Conservation (phyloP, 2,888 invertebrate genomes). For the Athrips mouffetella region DNA sequence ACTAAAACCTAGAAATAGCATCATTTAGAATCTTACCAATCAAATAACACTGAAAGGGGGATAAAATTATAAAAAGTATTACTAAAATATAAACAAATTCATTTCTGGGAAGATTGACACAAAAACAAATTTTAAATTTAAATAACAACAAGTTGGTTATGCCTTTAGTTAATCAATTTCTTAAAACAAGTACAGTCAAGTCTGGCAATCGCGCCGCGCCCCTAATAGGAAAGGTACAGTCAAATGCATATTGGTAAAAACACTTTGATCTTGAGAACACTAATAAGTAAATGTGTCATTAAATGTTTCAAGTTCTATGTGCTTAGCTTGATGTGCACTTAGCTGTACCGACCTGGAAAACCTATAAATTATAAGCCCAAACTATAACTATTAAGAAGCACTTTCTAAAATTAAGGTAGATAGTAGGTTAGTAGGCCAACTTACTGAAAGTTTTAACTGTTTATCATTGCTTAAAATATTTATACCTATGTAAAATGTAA, state of each 20-base stretch:
- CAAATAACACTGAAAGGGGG: not conserved
- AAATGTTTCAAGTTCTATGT: no score
- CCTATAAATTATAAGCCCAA: not conserved
- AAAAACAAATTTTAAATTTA: not conserved
- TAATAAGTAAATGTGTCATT: no score
- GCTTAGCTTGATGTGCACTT: no score
- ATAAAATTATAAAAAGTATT: slow-evolving; percentile 1
- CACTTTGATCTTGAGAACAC: no score
- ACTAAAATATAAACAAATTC: slow-evolving; percentile 1
- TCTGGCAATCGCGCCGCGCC: no score
- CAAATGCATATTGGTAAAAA: no score
- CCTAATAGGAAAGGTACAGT: no score
- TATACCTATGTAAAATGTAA: no score
- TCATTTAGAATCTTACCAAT: not conserved
- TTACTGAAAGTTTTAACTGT: slow-evolving; percentile 19
- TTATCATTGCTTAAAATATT: no score
- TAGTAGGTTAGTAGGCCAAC: slow-evolving; percentile 33
- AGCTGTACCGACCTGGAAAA: not conserved
- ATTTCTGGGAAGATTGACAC: not conserved
- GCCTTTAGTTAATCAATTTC: not conserved
- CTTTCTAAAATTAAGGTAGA: slow-evolving; percentile 34
- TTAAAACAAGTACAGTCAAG: no score
- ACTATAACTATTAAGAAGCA: slow-evolving; percentile 9
- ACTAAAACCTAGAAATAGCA: not conserved
- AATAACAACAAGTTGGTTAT: not conserved